These are phyloP conservation scores for Tinea semifulvella DNA, from an alignment of 2,888 invertebrate species.

Conservation along the genomic window DNA sequence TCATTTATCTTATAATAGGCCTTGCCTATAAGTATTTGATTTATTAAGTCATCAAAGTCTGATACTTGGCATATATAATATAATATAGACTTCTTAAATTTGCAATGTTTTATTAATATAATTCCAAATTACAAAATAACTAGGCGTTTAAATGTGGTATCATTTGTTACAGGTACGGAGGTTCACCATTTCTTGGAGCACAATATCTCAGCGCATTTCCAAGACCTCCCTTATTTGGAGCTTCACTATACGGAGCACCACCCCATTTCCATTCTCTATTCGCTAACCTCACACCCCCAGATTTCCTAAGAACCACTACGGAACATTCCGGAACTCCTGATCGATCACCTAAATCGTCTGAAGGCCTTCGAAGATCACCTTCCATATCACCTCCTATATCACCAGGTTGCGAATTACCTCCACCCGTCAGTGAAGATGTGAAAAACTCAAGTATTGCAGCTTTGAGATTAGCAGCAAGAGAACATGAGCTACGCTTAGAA, in stretches of 20 bases:
- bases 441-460: conserved; percentile 88
- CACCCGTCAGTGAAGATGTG: conserved; percentile 70
- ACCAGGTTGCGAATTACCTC: conserved; percentile 55
- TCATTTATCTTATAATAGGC: too few species aligned
- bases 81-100: too few species aligned
- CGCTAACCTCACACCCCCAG: conserved; percentile 76
- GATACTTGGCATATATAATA: too few species aligned
- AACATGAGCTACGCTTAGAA: conserved; percentile 87
- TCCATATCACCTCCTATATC: conserved; percentile 64
- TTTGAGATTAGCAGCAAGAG: conserved; percentile 84
- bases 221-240: conserved; percentile 46
- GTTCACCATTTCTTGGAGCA: conserved; percentile 46
- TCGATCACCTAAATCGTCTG: background rate
- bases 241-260: conserved; percentile 53
- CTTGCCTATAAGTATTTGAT: too few species aligned
- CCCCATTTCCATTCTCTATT: conserved; percentile 86
- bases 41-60: conserved; percentile 14
- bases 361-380: conserved; percentile 24
- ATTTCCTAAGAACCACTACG: conserved; percentile 42
- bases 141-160: too few species aligned
- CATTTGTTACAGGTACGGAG: conserved; percentile 46
- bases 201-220: conserved; percentile 51
- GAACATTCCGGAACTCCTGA: conserved; percentile 27
- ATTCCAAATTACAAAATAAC: too few species aligned
- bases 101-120: too few species aligned